Conservation (phyloP, 2,113 vertebrate genomes). For the Microtus montanus region DNA sequence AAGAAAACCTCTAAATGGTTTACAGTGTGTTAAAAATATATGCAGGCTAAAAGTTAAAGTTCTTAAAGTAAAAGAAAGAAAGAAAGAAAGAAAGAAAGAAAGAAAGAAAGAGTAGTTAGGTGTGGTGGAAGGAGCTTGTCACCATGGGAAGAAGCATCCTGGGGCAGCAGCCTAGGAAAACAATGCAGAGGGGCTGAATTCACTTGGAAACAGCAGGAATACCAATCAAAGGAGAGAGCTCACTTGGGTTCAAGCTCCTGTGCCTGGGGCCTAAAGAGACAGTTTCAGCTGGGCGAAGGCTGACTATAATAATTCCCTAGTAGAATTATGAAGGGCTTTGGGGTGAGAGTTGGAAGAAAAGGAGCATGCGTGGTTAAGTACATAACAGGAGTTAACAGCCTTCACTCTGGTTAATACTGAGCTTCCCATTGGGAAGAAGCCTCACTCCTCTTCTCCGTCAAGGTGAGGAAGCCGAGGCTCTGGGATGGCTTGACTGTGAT, state of each 20-base stretch:
- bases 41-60: no score
- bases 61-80: no score
- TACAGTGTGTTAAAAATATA: no score
- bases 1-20: no score
- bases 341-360: not conserved
- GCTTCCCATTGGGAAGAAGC: not conserved
- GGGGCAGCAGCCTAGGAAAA: not conserved
- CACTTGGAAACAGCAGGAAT: accelerated
- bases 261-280: not conserved
- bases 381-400: not conserved
- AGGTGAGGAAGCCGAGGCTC: not conserved
- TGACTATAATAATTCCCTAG: not conserved
- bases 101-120: no score
- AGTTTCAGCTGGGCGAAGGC: not conserved
- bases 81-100: no score
- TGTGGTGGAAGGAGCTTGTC: not conserved
- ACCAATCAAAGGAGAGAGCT: not conserved
- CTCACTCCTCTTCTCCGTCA: not conserved
- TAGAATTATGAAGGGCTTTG: not conserved
- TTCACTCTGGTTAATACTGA: not conserved
- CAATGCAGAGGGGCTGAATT: accelerated
- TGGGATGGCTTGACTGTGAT: no score
- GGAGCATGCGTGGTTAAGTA: not conserved
- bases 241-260: accelerated
- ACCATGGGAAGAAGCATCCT: not conserved